These are phyloP conservation scores for Tylochromis polylepis DNA, from an alignment of 2,113 vertebrate species.

Conservation along the genomic window DNA sequence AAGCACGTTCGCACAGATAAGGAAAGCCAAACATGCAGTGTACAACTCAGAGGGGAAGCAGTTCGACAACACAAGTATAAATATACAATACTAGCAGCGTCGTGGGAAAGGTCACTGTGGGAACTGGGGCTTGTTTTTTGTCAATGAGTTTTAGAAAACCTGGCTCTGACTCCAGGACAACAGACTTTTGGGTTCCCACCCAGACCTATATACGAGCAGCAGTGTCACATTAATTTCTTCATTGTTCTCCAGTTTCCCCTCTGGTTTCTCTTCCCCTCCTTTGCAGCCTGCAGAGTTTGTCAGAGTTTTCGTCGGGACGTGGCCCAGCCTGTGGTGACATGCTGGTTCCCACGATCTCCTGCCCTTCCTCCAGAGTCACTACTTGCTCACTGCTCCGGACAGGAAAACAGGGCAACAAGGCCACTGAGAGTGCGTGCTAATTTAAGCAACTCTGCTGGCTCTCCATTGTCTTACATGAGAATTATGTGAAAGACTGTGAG, in stretches of 20 bases:
- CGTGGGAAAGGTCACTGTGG: conserved; percentile 68
- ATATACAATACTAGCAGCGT: conserved; percentile 44
- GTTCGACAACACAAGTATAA: conserved; percentile 52
- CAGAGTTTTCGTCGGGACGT: conserved; percentile 41
- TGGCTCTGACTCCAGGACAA: conserved; percentile 24
- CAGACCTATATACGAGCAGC: conserved; percentile 17
- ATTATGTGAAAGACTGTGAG: background rate
- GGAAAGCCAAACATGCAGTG: conserved; percentile 46
- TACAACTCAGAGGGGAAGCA: conserved; percentile 43
- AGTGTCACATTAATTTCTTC: conserved; percentile 54
- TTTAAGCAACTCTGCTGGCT: background rate
- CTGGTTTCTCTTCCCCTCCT: conserved; percentile 22
- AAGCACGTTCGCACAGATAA: conserved; percentile 50
- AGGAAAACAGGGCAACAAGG: conserved; percentile 43
- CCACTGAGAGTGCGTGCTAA: conserved; percentile 8
- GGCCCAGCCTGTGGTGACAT: conserved; percentile 12
- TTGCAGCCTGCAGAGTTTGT: conserved; percentile 26
- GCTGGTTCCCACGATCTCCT: conserved; percentile 69
- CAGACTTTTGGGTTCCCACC: conserved; percentile 51
- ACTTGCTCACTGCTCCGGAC: conserved; percentile 44
- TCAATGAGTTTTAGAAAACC: conserved; percentile 44
- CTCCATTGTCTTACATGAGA: conserved; percentile 26
- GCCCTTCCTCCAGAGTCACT: conserved; percentile 65
- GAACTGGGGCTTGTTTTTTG: conserved; percentile 61
- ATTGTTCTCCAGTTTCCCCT: conserved; percentile 74